Conservation (phyloP, 2,113 vertebrate genomes). For the Gracilinanus agilis region DNA sequence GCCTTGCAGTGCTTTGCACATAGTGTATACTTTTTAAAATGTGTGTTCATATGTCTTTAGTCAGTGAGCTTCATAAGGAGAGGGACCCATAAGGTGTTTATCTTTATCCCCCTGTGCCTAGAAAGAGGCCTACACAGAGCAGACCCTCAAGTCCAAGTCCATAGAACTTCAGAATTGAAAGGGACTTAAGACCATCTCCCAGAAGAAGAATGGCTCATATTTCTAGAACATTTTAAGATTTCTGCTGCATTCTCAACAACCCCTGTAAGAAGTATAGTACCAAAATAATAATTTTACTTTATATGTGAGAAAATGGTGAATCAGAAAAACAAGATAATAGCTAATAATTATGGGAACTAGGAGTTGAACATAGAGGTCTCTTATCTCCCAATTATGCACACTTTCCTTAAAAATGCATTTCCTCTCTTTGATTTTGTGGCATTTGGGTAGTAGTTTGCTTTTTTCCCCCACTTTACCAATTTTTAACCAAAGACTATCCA, state of each 20-base stretch:
- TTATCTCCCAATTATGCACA: not conserved
- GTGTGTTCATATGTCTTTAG: not conserved
- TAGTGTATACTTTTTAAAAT: not conserved
- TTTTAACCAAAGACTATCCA: not conserved
- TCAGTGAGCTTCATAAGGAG: not conserved
- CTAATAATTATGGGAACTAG: not conserved
- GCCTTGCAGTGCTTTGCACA: not conserved
- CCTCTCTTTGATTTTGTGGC: not conserved
- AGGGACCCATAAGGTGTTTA: not conserved
- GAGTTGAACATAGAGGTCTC: not conserved
- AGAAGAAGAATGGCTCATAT: not conserved
- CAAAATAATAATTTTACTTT: not conserved
- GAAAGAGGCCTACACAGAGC: not conserved
- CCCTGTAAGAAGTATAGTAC: not conserved
- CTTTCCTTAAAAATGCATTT: not conserved
- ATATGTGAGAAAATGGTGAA: not conserved
- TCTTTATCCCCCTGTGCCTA: not conserved
- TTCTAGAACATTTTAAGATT: not conserved
- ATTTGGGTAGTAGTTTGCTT: not conserved
- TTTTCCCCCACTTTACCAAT: not conserved
- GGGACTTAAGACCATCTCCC: not conserved
- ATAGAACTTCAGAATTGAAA: not conserved
- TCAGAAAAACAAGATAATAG: not conserved
- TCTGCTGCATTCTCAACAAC: not conserved
- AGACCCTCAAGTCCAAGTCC: not conserved